Percentiles rank a stretch among this genome's conserved stretches.
These are phyloP conservation scores for Lutjanus erythropterus DNA, from an alignment of 2,113 vertebrate genomes.

Conservation along the genomic window DNA sequence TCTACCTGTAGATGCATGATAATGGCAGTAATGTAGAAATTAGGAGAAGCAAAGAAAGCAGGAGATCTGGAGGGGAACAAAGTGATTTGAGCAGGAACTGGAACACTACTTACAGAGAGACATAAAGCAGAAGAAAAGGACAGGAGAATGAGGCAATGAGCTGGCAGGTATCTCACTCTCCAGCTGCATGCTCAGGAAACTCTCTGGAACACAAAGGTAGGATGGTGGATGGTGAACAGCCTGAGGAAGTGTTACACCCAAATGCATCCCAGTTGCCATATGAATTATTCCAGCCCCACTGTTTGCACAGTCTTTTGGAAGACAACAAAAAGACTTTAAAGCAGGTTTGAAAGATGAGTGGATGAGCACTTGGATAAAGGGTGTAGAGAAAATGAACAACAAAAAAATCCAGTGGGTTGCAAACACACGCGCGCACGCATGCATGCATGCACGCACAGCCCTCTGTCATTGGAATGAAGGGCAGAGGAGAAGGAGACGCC, in stretches of 20 bases:
- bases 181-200: constrained; percentile 58
- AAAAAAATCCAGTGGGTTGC: constrained; percentile 39
- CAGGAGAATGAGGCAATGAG: constrained; percentile 22
- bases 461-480: constrained; percentile 32
- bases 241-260: constrained; percentile 63
- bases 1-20: neutral
- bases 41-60: neutral
- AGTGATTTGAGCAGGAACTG: constrained; percentile 22
- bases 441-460: no score
- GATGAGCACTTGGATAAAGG: constrained; percentile 49
- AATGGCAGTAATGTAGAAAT: neutral
- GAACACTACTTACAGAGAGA: constrained; percentile 3
- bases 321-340: constrained; percentile 66
- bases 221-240: constrained; percentile 56
- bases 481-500: constrained; percentile 6
- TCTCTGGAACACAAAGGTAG: constrained; percentile 58
- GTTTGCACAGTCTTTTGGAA: constrained; percentile 56
- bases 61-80: constrained; percentile 6
- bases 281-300: constrained; percentile 71
- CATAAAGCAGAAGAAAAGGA: constrained; percentile 19
- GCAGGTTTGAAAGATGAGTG: constrained; percentile 45
- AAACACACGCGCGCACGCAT: no score
- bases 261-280: constrained; percentile 63
- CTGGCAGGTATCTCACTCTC: constrained; percentile 53
- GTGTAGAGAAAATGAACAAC: constrained; percentile 24